Conservation (phyloP, 2,797 vertebrate species). For the Eremophila alpestris region DNA sequence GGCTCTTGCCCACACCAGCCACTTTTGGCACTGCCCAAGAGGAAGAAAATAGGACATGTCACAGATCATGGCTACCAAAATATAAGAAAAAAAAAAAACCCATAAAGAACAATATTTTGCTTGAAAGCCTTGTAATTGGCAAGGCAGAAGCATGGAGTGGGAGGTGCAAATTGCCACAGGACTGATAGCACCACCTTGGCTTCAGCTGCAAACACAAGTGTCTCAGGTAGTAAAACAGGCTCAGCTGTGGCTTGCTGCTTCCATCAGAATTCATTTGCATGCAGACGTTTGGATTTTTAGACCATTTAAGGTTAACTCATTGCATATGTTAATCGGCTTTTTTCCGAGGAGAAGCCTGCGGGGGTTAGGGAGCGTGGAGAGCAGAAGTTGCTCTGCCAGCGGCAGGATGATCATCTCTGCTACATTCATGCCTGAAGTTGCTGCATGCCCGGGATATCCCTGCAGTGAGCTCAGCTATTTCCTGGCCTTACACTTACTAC, state of each 20-base stretch:
- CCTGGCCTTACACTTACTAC: accelerated
- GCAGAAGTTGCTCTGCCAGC: background rate
- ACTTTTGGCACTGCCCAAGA: background rate
- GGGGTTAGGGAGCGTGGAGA: background rate
- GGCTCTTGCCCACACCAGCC: background rate
- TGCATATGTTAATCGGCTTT: constrained; percentile 12
- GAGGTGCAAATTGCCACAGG: background rate
- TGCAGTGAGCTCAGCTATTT: background rate
- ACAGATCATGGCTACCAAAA: background rate
- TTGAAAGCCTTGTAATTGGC: background rate
- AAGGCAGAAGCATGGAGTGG: background rate
- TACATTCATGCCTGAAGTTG: background rate
- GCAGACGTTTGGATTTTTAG: constrained; percentile 20
- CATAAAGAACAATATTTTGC: background rate
- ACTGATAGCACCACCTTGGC: background rate
- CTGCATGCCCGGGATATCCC: background rate
- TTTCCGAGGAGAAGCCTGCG: background rate
- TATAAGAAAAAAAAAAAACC: background rate
- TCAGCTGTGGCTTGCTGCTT: background rate
- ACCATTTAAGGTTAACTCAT: constrained; percentile 58
- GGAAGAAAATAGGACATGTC: background rate
- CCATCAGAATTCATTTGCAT: constrained; percentile 18
- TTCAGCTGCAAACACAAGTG: background rate
- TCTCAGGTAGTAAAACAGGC: background rate
- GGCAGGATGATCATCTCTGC: background rate